Evolutionary conservation across 1,140 invertebrate genomes (phyloP), one percentile per base, ranked within the genome.

Genomic region (Caenorhabditis tropicalis): DNA sequence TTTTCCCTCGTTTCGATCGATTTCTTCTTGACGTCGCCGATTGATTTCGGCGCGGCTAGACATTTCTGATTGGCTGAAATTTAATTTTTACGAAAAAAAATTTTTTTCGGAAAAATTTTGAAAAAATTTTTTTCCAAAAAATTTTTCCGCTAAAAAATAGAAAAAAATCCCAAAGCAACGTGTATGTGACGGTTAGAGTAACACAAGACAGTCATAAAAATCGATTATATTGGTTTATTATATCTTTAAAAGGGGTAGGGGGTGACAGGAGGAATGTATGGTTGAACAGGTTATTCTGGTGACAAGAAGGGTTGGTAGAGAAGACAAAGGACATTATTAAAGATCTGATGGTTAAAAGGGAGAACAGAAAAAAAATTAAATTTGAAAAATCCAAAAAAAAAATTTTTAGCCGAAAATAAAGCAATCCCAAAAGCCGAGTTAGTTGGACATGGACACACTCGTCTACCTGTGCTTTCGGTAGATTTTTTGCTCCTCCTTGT

Each of bases 1-100:
- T 74, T 19, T 46, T 27, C 82, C 51, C 51, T 60, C 39, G 24
- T 53, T 82, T 9, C 36, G 31, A 21, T 81, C 49, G 19, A 53
- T 43, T 39, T 58, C 81, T 24, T 82, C 81, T n/a, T 58, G 81
- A 36, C 53, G 29, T 16, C 53, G 49, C 21, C 79, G 27, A 10
- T 81, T 29, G 0, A 33, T n/a, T 31, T 53, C 79, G 2, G 46
- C 79, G 19, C 49, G 46, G 7, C 21, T 81, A 21, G 27, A 46
- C 79, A 51, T 51, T 81, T 53, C 46, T 33, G 65, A 74, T n/a
- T 74, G 19, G 36, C 65, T 74, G 65, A 46, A 74, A 74, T 36
- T 33, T n/a, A 33, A 70, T 74, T 43, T 43, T 74, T 43, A 1
- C 15, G 5, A 51, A 51, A 51, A 9, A 51, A 51, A 12, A 29